phyloP scores from a whole-genome alignment of 2,797 vertebrate genomes.

The Ceyx erithaca region DNA sequence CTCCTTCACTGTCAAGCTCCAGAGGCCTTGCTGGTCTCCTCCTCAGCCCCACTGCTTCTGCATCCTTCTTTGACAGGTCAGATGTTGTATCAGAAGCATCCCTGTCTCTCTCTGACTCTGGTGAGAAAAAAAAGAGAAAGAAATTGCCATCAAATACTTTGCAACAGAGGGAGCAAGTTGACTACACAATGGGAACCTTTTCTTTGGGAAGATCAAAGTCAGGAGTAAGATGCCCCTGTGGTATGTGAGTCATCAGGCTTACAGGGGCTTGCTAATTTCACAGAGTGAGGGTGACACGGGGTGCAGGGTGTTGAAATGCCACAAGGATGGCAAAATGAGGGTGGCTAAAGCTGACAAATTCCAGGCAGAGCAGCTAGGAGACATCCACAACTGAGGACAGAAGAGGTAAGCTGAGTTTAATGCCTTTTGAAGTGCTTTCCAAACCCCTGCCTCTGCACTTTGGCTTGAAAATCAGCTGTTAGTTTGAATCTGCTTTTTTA shows the following conservation, averaged over 20 bases:
- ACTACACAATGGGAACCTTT: not conserved
- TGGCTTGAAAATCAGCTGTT: not conserved
- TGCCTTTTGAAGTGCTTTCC: not conserved
- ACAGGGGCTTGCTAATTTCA: not conserved
- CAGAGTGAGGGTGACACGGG: not conserved
- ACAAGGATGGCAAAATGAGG: not conserved
- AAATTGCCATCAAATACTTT: not conserved
- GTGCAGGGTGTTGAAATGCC: not conserved
- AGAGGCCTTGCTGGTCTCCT: conserved; percentile 88
- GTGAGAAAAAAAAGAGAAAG: not conserved
- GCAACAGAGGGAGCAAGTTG: not conserved
- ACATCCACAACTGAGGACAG: accelerated
- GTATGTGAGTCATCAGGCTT: not conserved
- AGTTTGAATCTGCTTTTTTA: not conserved
- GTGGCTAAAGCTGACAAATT: not conserved
- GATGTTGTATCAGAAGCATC: conserved; percentile 80
- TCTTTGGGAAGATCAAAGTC: not conserved
- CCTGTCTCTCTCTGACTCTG: conserved; percentile 84
- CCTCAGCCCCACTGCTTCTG: conserved; percentile 79
- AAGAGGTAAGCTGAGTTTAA: not conserved
- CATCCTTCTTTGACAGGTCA: conserved; percentile 87
- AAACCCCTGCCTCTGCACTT: not conserved
- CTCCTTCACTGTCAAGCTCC: conserved; percentile 94
- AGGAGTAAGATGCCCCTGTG: not conserved
- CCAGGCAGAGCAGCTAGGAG: not conserved